phyloP scores from a whole-genome alignment of 1,140 invertebrate species.

The Acarapis woodi region DNA sequence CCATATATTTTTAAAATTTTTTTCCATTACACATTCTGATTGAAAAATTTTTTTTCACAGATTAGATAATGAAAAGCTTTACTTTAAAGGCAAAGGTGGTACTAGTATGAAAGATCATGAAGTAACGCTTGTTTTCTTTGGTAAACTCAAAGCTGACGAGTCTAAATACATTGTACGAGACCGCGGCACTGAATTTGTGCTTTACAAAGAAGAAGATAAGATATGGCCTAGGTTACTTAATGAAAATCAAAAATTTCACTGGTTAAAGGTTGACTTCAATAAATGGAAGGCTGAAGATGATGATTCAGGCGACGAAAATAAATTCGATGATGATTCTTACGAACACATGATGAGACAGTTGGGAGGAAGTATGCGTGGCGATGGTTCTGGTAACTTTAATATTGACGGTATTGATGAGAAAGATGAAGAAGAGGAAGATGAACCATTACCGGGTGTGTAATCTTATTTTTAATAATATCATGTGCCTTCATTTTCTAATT shows the following conservation, averaged over 20 bases:
- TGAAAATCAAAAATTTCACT: conserved; percentile 65
- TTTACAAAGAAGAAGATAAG: conserved; percentile 32
- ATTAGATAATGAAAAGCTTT: no score
- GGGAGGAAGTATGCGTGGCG: conserved; percentile 19
- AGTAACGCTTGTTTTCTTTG: conserved; percentile 46
- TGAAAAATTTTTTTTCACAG: not conserved
- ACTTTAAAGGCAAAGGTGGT: conserved; percentile 36
- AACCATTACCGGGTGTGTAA: conserved; percentile 5
- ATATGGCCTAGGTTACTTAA: conserved; percentile 61
- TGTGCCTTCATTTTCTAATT: no score
- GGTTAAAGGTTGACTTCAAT: conserved; percentile 86
- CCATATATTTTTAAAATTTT: not conserved
- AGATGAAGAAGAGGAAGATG: conserved; percentile 8
- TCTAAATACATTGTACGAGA: conserved; percentile 26
- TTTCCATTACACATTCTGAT: not conserved
- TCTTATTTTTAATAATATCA: no score
- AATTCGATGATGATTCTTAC: conserved; percentile 21
- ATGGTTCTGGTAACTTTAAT: conserved; percentile 9
- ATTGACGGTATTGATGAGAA: conserved; percentile 3
- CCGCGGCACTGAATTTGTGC: conserved; percentile 41
- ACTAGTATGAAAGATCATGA: conserved; percentile 54
- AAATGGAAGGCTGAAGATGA: conserved; percentile 89
- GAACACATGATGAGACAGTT: conserved; percentile 31
- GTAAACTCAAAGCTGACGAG: conserved; percentile 44
- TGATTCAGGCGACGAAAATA: conserved; percentile 28